Evolutionary conservation across 2,797 vertebrate species (phyloP), one percentile per base, ranked within the genome.

Genomic region (Adrianichthys oophorus): DNA sequence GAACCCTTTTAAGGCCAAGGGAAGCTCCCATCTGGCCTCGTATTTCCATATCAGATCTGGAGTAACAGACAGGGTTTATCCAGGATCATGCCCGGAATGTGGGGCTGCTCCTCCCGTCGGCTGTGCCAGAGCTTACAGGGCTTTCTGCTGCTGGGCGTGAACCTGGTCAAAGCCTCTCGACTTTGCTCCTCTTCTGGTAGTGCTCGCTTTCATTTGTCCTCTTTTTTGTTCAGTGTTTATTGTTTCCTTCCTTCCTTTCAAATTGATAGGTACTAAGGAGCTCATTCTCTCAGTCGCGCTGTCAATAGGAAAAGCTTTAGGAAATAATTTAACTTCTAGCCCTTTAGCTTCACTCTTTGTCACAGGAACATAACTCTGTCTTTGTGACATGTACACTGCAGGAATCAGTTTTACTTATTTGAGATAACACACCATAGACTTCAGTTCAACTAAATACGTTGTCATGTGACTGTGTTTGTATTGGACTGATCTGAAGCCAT

Each of bases 21-120:
- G 79, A 88, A 86, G 88, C 83, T 75, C 75, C 84, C 82, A 78
- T 83, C 87, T 89, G 84, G 68, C 52, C 74, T 78, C 64, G 68
- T 82, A 84, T 90, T 87, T 89, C 85, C 85, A 87, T 88, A 88
- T 91, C 80, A 85, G 88, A 87, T 90, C 75, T 82, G 71, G 56
- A 61, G 74, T 78, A 82, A 81, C 76, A 77, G 83, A 84, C 77
- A 74, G 78, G 71, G 72, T 86, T 89, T 90, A 87, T 52, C 72
- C 68, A 73, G 76, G 83, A 89, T 89, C 83, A 89, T 53, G 78
- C 15, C 49, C 70, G 85, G 84, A 88, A 90, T 89, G 87, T 66
- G 63, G 63, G 65, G 56, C 71, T 75, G 77, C 68, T 56, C 56
- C 54, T 52, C 26, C 32, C 43, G 1, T 62, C 19, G 15, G 46